phyloP scores from a whole-genome alignment of 2,113 vertebrate species.

The Acrocephalus kingi region DNA sequence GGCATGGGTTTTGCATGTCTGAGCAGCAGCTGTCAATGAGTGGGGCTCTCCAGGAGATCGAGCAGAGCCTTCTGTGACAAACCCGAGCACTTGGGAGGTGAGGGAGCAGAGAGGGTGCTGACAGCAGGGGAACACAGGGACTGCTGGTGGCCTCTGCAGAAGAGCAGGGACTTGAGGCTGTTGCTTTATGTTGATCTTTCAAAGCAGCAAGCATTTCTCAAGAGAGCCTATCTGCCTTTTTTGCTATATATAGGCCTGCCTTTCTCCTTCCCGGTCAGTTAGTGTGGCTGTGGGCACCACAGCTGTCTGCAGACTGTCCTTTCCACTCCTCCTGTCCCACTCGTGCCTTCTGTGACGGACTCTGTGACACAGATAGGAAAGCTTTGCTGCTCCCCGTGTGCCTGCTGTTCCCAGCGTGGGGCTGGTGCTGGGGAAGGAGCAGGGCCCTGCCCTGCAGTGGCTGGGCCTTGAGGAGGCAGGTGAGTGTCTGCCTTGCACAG shows the following conservation, averaged over 20 bases:
- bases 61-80: background rate
- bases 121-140: background rate
- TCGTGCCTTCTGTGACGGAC: background rate
- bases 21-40: background rate
- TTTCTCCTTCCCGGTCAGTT: background rate
- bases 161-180: background rate
- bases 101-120: background rate
- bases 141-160: background rate
- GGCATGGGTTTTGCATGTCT: background rate
- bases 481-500: background rate
- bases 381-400: background rate
- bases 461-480: background rate
- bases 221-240: background rate
- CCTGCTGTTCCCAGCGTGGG: rapidly evolving
- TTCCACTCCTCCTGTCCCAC: background rate
- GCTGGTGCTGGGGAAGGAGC: background rate
- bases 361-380: rapidly evolving
- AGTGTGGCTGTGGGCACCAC: background rate
- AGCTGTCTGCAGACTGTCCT: background rate
- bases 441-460: background rate
- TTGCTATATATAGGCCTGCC: background rate
- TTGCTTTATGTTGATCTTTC: background rate
- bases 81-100: background rate
- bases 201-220: background rate
- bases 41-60: rapidly evolving